phyloP scores from a whole-genome alignment of 1,140 invertebrate species.

The Leptoteleia sp. region DNA sequence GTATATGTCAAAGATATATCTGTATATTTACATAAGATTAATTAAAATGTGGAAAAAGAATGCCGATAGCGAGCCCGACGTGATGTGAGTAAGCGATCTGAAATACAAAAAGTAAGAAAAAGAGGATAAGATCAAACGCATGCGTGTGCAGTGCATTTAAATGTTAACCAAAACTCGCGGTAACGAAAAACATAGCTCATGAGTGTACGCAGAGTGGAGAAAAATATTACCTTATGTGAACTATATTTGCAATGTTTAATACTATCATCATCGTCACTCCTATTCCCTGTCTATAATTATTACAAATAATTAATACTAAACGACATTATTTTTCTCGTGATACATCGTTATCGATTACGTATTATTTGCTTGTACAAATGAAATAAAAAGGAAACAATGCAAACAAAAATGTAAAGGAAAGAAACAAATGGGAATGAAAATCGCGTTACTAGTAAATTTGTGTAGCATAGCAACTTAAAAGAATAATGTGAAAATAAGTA shows the following conservation, averaged over 20 bases:
- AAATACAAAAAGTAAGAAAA: constrained; percentile 9
- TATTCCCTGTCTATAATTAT: constrained; percentile 39
- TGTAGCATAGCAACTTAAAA: constrained; percentile 54
- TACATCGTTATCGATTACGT: constrained; percentile 67
- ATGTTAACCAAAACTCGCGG: constrained; percentile 51
- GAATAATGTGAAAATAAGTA: constrained; percentile 6
- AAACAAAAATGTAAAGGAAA: constrained; percentile 14
- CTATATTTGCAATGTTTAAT: constrained; percentile 63
- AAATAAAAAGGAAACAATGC: constrained; percentile 43
- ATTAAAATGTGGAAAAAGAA: constrained; percentile 40
- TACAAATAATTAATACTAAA: constrained; percentile 43
- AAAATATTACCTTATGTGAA: no score
- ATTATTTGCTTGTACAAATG: constrained; percentile 70
- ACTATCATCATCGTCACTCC: constrained; percentile 63
- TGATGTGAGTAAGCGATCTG: constrained; percentile 11
- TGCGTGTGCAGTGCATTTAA: constrained; percentile 18
- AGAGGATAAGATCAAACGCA: constrained; percentile 3
- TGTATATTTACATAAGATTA: constrained; percentile 31
- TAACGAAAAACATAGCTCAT: constrained; percentile 46
- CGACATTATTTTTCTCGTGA: constrained; percentile 56
- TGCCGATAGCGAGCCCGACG: constrained; percentile 17
- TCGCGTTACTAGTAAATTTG: constrained; percentile 56
- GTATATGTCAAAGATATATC: constrained; percentile 23
- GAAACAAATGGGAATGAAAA: constrained; percentile 32
- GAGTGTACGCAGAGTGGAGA: constrained; percentile 22